Base-by-base conservation (phyloP, 2,888 invertebrate species). In the Ophion costatus region DNA sequence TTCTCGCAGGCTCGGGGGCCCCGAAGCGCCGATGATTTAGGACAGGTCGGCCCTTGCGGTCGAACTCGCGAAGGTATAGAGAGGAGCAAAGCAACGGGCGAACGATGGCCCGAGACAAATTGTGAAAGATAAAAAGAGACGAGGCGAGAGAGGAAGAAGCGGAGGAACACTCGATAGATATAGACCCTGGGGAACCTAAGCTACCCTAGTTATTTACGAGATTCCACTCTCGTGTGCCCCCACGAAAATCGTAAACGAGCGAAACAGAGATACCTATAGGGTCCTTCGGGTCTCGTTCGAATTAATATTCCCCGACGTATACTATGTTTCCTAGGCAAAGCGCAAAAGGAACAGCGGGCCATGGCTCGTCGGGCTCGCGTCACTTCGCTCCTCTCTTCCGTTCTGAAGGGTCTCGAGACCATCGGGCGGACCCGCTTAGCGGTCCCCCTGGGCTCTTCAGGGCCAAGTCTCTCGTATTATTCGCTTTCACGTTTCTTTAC, bases 11-110 rank as follows among this genome's bases (percentile, higher is more conserved):
- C 61, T 71, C 78, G 71, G 67, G 69, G 67, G 69, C 85, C 87
- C 86, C 83, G 74, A 87, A 87, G 87, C 87, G 87, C 87, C 90
- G 87, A 90, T 89, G 90, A 90, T 91, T 91, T 90, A 89, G 88
- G 86, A 64, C 45, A 42, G 73, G 42, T n/a, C 22, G 64, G 51
- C 74, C 69, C 56, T 63, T 66, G 78, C 57, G 80, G 84, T 85
- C 70, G 78, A 80, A 74, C 82, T 57, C 33, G 56, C 71, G 79
- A 80, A 82, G 84, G 42, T 73, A 57, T 66, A 56, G 51, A 29
- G 29, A 42, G 57, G 75, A 22, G 51, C 77, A 67, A 78, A 80
- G 80, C 74, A 71, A 69, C 66, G 42, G 59, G 57, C 61, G 64
- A 73, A 81, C 80, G 84, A 83, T 80, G 63, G 81, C 82, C 69